Evolutionary conservation across 1,140 invertebrate species (phyloP).

Genomic region (Piezodorus guildinii): DNA sequence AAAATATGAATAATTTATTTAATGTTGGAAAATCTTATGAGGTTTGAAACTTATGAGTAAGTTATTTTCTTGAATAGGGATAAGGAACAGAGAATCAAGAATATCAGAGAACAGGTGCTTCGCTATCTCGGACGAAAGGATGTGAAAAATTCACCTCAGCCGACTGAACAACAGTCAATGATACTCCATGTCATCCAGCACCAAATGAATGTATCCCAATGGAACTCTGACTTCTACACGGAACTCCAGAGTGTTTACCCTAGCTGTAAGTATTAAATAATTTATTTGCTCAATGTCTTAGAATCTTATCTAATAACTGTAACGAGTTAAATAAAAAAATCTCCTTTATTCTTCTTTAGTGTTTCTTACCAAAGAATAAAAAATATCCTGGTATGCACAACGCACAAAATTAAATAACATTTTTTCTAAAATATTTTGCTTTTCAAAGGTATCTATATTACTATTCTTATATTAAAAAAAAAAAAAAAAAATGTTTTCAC

Average conservation of each 20-base stretch:
- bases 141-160: slow-evolving; percentile 8
- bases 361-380: no score
- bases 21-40: no score
- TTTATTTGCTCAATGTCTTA: slow-evolving; percentile 5
- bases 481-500: no score
- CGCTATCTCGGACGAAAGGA: slow-evolving; percentile 15
- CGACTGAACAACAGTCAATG: slow-evolving; percentile 21
- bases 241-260: slow-evolving; percentile 30
- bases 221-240: slow-evolving; percentile 26
- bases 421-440: no score
- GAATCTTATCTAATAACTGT: slow-evolving; percentile 22
- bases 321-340: no score
- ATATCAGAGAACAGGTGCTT: slow-evolving; percentile 18
- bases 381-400: no score
- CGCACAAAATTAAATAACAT: no score
- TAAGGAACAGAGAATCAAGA: slow-evolving; percentile 16
- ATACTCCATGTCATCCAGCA: slow-evolving; percentile 18
- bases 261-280: slow-evolving; percentile 25
- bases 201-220: slow-evolving; percentile 21
- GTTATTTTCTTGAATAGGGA: slow-evolving; percentile 2
- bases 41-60: no score
- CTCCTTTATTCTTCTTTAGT: no score
- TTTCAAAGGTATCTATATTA: no score
- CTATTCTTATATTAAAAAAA: no score
- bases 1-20: no score